phyloP scores from a whole-genome alignment of 2,888 invertebrate genomes.

The Drosophila putrida region DNA sequence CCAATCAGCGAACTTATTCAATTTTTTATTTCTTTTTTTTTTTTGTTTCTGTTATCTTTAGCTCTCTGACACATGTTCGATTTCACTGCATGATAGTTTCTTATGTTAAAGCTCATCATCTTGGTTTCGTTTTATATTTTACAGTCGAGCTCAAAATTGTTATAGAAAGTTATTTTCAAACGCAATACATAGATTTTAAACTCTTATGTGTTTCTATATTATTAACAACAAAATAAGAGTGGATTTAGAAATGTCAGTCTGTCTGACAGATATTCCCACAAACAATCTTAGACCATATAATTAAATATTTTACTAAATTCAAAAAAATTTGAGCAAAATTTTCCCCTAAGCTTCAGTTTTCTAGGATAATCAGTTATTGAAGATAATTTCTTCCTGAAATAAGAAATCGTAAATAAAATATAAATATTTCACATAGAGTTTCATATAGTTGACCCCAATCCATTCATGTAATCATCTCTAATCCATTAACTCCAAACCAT shows the following conservation, averaged over 20 bases:
- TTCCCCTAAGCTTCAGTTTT: background rate
- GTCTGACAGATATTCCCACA: background rate
- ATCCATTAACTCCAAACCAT: conserved; percentile 27
- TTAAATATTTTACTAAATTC: no score
- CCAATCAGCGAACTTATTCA: conserved; percentile 46
- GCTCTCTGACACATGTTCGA: no score
- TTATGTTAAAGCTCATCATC: no score
- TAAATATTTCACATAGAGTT: conserved; percentile 19
- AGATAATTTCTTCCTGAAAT: background rate
- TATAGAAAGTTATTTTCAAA: no score
- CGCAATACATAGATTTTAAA: no score
- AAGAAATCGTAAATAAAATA: conserved; percentile 41
- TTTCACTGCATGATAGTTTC: no score
- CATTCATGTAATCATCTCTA: conserved; percentile 30
- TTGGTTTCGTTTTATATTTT: no score
- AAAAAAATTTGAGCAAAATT: no score
- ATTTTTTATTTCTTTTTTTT: conserved; percentile 17
- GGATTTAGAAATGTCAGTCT: no score
- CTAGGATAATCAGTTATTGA: background rate
- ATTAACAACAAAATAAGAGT: no score
- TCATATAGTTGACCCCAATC: conserved; percentile 33
- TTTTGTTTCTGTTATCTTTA: background rate
- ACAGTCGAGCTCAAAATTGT: background rate
- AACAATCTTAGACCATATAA: background rate
- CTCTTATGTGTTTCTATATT: no score